Base-by-base conservation (phyloP, 2,888 invertebrate genomes). In the Leptinotarsa tumamoca region DNA sequence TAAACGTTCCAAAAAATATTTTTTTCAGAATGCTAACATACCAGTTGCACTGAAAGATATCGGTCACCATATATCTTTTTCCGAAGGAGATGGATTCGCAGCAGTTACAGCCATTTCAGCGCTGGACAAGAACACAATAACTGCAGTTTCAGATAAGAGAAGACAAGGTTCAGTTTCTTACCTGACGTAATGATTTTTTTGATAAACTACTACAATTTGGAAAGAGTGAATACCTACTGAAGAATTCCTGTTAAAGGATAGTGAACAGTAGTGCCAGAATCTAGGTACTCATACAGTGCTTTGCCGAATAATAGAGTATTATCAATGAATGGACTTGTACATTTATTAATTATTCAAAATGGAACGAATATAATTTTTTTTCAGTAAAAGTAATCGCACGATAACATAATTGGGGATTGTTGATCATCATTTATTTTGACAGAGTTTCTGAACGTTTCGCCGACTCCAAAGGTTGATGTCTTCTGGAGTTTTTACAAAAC, bases 21-120 rank as follows among this genome's bases (percentile, higher is more conserved):
- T 63, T 68, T 82, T 82, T 27, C 81, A 86, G 83, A 81, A 80
- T 54, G 86, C 91, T 90, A 82, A 85, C 3, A 84, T 91, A 50
- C 82, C 92, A 54, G 82, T 87, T 27, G 89, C 89, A 13, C 87
- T 93, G 23, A 84, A 83, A 18, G 82, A 84, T 4, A 90, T 90
- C 74, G 92, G 92, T 0, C 93, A 93, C 83, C 87, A 89, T 4
- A 88, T 90, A 87, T 1, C 86, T 72, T 87, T 89, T 10, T 86
- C 87, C 1, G 87, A 88, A 70, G 74, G 91, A 10, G 91, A 91
- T 7, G 92, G 93, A 1, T 93, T 94, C 86, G 92, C 93, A 4
- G 92, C 93, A 4, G 88, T 93, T 73, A 91, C 92, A 4, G 91
- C 90, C 0, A 89, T 91, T 13, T 88, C 89, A 4, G 67, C 75